Evolutionary conservation across 2,113 vertebrate genomes (phyloP), one percentile per base, ranked within the genome.

Genomic region (Syngnathus scovelli): DNA sequence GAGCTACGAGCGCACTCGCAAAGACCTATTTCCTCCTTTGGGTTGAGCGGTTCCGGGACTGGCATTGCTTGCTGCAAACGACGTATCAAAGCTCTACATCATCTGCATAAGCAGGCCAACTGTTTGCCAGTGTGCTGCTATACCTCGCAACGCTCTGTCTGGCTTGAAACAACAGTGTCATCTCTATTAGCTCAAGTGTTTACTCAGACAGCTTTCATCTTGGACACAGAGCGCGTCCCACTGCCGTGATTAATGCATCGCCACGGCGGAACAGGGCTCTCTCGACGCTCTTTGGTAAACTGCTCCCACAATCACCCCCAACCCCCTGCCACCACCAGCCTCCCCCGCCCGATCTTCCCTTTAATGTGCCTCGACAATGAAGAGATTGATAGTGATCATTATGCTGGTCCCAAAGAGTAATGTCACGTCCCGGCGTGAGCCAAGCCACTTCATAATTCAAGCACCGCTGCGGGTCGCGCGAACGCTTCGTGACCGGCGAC

Each of bases 341-440:
- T 77, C 64, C 85, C 85, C 80, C 87, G 86, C 89, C 78, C 90
- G 89, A 89, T 91, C 90, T 90, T 89, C 85, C 86, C 88, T 89
- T 88, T 90, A 90, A 85, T 91, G 89, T 86, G 89, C 85, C 55
- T 72, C 74, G 77, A 87, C 90, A 87, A 88, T 83, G 88, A 85
- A 86, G 89, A 93, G 92, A 93, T 92, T 88, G 90, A 94, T 93
- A 90, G 89, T 76, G 82, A 86, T 89, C 86, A 87, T 86, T 90
- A 91, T 85, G 90, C 90, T 83, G 87, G 86, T 90, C 88, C 84
- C 86, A 91, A 90, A 90, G 90, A 91, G 89, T 90, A 90, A 91
- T 90, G 86, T 76, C 87, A 84, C 88, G 78, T 87, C 88, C 81
- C 88, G 86, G 88, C 89, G 61, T 63, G 82, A 89, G 88, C 89